Evolutionary conservation across 2,797 vertebrate genomes (phyloP).

Genomic region (Poeciliopsis gracilis): DNA sequence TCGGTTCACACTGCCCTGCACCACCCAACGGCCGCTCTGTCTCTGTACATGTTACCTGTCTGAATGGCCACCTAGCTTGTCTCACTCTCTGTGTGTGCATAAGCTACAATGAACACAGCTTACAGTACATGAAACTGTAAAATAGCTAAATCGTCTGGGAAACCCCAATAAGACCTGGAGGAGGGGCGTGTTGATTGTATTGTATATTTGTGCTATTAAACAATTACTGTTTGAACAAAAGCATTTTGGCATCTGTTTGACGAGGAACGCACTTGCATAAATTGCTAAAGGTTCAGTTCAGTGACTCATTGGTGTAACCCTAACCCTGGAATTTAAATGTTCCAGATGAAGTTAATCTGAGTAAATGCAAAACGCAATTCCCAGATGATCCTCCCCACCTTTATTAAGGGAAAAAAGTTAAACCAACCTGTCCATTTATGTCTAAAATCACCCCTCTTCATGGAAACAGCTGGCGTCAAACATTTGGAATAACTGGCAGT

Average conservation of each 20-base stretch:
- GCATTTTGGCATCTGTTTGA: conserved; percentile 21
- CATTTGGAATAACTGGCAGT: neutral
- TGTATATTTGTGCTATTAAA: conserved; percentile 83
- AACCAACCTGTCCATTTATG: neutral
- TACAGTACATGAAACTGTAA: conserved; percentile 76
- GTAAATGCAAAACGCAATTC: neutral
- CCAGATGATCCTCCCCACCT: neutral
- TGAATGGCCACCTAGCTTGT: conserved; percentile 18
- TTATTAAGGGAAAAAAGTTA: neutral
- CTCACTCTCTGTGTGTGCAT: conserved; percentile 37
- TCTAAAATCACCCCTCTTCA: neutral
- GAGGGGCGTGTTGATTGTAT: conserved; percentile 73
- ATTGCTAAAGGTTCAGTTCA: neutral
- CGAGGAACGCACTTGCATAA: neutral
- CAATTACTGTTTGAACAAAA: conserved; percentile 73
- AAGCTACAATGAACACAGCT: conserved; percentile 71
- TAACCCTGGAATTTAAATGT: no score
- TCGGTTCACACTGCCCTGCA: conserved; percentile 14
- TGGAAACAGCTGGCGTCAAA: neutral
- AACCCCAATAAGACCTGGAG: conserved; percentile 72
- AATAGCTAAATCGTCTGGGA: conserved; percentile 82
- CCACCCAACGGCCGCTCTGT: conserved; percentile 23
- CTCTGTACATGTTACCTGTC: conserved; percentile 29
- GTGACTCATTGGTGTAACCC: neutral
- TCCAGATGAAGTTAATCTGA: neutral